Evolutionary conservation across 2,113 vertebrate genomes (phyloP).

Genomic region (Orcinus orca): DNA sequence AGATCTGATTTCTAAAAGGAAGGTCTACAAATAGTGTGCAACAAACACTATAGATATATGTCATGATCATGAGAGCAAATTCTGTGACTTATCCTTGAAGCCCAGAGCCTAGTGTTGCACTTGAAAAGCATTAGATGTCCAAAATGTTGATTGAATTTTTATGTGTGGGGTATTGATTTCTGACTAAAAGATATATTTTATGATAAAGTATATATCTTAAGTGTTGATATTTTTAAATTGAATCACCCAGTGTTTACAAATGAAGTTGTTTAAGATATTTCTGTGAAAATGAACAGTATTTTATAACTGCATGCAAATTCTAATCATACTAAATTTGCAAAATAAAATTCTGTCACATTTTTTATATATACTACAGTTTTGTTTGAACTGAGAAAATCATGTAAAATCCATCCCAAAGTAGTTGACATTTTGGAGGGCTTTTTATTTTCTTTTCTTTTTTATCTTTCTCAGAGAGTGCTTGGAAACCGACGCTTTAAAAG

Average conservation of each 20-base stretch:
- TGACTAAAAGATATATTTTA: conserved; percentile 16
- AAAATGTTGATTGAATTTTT: conserved; percentile 9
- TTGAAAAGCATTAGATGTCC: not conserved
- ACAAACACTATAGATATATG: not conserved
- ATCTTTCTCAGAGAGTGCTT: conserved; percentile 18
- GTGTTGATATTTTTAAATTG: conserved; percentile 42
- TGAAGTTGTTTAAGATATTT: conserved; percentile 6
- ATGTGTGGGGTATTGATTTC: not conserved
- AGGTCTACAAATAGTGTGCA: not conserved
- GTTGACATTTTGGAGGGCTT: conserved; percentile 48
- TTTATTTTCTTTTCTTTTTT: conserved; percentile 47
- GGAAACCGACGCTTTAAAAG: conserved; percentile 14
- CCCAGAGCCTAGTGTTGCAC: not conserved
- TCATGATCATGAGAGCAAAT: not conserved
- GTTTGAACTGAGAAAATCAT: conserved; percentile 46
- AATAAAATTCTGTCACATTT: conserved; percentile 47
- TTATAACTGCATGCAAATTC: conserved; percentile 16
- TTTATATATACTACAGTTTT: conserved; percentile 11
- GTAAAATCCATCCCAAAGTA: not conserved
- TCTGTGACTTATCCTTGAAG: not conserved
- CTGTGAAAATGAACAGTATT: not conserved
- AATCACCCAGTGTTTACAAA: not conserved
- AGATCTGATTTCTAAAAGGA: not conserved
- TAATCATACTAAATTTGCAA: conserved; percentile 46
- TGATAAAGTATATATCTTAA: not conserved